Evolutionary conservation across 2,888 invertebrate species (phyloP).

Genomic region (Meganola albula): DNA sequence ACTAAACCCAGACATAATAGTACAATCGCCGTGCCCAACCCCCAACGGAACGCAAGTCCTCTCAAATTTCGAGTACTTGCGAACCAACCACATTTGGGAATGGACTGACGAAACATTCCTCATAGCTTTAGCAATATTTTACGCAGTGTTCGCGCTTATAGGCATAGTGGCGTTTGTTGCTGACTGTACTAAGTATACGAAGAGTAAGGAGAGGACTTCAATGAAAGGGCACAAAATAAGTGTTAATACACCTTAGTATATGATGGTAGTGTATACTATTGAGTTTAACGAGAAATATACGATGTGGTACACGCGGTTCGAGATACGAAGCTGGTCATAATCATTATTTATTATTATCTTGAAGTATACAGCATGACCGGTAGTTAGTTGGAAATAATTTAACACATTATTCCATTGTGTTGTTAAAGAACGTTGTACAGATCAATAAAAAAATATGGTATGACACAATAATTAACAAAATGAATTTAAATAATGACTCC

Average conservation of each 20-base stretch:
- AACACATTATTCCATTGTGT: too few species aligned
- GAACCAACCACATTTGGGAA: slow-evolving; percentile 65
- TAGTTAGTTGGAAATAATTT: too few species aligned
- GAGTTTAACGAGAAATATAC: too few species aligned
- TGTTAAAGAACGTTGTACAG: too few species aligned
- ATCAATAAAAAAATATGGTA: too few species aligned
- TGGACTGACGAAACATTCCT: slow-evolving; percentile 76
- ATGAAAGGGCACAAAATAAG: slow-evolving; percentile 74
- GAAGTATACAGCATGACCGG: too few species aligned
- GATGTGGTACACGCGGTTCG: too few species aligned
- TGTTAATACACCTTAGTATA: slow-evolving; percentile 77
- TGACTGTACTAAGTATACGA: slow-evolving; percentile 75
- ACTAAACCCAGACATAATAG: slow-evolving; percentile 91
- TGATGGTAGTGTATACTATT: too few species aligned
- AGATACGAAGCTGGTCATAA: too few species aligned
- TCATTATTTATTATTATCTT: too few species aligned
- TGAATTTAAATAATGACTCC: too few species aligned
- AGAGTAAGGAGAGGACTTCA: slow-evolving; percentile 68
- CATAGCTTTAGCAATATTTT: slow-evolving; percentile 79
- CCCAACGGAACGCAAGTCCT: slow-evolving; percentile 87
- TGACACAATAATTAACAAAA: too few species aligned
- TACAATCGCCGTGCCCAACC: slow-evolving; percentile 87
- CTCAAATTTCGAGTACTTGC: slow-evolving; percentile 61
- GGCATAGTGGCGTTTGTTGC: slow-evolving; percentile 80
- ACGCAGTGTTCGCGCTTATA: slow-evolving; percentile 77